Evolutionary conservation across 2,113 vertebrate species (phyloP), one percentile per base, ranked within the genome.

Genomic region (Gymnocephalus cernua): DNA sequence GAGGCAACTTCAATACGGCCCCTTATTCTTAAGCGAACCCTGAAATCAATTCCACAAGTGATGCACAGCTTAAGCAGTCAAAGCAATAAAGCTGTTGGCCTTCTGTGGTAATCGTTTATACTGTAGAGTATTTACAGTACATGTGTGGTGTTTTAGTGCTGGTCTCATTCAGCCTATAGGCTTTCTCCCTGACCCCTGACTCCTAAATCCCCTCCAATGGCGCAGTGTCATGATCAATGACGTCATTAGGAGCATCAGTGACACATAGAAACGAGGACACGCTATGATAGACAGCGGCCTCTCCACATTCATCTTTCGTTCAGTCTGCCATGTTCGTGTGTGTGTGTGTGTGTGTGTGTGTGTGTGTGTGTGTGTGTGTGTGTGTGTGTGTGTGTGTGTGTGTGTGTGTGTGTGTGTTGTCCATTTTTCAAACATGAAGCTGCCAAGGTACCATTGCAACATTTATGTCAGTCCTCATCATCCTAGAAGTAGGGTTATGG

Each of bases 131-230:
- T 80, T 86, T 88, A 69, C 62, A 35, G 54, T 66, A 23, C 57
- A 69, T 51, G n/a, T 67, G 57, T 3, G 5, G 16, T 41, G 57
- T 65, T 84, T 81, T 57, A 56, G 35, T 38, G 77, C 45, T 51
- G 9, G 10, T 74, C 29, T 77, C 66, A 64, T 81, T 78, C 70
- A 25, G 64, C 47, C 73, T 78, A 38, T 53, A 35, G 74, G 71
- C 79, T 85, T 87, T 91, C 79, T 64, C 77, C 72, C 64, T 87
- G 86, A 90, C 86, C 89, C 63, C 67, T 72, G 84, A 86, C 86
- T 47, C 59, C 67, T 74, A 73, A 90, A 89, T 90, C 82, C 57
- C 47, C 16, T 50, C 29, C 63, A 54, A 29, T 86, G 68, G 44
- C 47, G 3, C 29, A 10, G 38, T 62, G 70, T 71, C 53, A 58